Conservation (phyloP, 1,140 invertebrate species). For the Monochamus saltuarius region DNA sequence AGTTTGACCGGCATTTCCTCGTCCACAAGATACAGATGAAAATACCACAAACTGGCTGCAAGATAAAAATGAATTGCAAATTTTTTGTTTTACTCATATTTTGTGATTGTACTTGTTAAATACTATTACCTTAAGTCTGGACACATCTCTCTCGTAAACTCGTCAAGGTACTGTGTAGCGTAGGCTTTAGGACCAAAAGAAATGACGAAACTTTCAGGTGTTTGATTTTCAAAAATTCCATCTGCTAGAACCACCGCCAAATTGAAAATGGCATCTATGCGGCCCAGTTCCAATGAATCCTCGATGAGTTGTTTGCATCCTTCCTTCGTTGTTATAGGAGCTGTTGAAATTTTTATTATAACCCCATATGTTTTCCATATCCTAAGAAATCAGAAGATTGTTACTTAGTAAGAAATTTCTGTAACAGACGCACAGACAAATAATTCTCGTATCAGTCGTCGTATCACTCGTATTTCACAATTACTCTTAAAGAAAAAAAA, state of each 20-base stretch:
- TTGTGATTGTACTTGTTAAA: background rate
- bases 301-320: constrained; percentile 61
- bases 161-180: constrained; percentile 55
- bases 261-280: constrained; percentile 78
- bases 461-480: background rate
- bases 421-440: background rate
- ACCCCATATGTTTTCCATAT: constrained; percentile 60
- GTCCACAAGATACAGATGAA: constrained; percentile 84
- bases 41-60: constrained; percentile 69
- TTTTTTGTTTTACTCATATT: too few species aligned
- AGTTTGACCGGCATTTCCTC: constrained; percentile 84
- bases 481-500: constrained; percentile 19
- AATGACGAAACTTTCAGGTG: constrained; percentile 52
- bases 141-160: constrained; percentile 55
- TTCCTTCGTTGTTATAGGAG: constrained; percentile 53
- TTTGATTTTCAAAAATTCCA: constrained; percentile 57
- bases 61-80: background rate
- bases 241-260: constrained; percentile 67
- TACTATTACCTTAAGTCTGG: constrained; percentile 47
- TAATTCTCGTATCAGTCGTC: too few species aligned
- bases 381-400: constrained; percentile 26
- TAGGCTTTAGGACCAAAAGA: constrained; percentile 56
- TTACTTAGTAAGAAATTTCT: background rate
- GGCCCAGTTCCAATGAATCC: constrained; percentile 59
- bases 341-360: constrained; percentile 55